A percentile compares a stretch with the other conserved stretches of the same genome.
Evolutionary conservation across 2,797 vertebrate species (phyloP).

Genomic region (Astyanax mexicanus): DNA sequence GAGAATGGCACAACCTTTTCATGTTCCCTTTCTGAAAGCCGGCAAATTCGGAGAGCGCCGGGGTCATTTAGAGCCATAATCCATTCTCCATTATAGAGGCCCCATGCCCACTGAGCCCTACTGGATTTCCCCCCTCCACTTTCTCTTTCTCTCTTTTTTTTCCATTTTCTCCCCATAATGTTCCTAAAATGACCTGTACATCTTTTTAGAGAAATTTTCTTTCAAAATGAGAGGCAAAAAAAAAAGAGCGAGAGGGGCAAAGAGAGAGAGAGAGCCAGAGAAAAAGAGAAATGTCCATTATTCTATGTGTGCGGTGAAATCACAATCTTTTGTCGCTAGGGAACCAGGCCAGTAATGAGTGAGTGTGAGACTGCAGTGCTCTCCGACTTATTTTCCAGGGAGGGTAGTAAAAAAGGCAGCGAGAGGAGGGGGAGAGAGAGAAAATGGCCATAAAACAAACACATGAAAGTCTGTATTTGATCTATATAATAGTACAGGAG

Average conservation of each 20-base stretch:
- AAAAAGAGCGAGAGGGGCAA: background rate
- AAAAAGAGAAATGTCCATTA: constrained; percentile 67
- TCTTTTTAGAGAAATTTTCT: constrained; percentile 56
- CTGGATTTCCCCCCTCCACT: constrained; percentile 30
- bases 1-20: constrained; percentile 60
- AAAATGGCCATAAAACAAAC: constrained; percentile 39
- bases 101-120: constrained; percentile 45
- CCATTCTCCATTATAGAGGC: constrained; percentile 57
- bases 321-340: constrained; percentile 53
- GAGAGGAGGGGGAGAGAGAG: constrained; percentile 19
- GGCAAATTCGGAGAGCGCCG: constrained; percentile 47
- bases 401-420: constrained; percentile 9
- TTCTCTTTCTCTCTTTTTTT: constrained; percentile 18
- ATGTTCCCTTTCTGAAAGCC: constrained; percentile 53
- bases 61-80: constrained; percentile 61
- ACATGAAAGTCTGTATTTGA: constrained; percentile 35
- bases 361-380: constrained; percentile 35
- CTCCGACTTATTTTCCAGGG: constrained; percentile 40
- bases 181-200: constrained; percentile 59
- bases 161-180: constrained; percentile 48
- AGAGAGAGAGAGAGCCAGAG: constrained; percentile 54
- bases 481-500: constrained; percentile 25
- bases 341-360: constrained; percentile 54
- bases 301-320: constrained; percentile 63
- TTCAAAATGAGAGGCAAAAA: constrained; percentile 51